Percentiles rank a stretch among this genome's conserved stretches.
These are phyloP conservation scores for Hetaerina titia DNA, from an alignment of 2,888 invertebrate genomes.

Conservation along the genomic window DNA sequence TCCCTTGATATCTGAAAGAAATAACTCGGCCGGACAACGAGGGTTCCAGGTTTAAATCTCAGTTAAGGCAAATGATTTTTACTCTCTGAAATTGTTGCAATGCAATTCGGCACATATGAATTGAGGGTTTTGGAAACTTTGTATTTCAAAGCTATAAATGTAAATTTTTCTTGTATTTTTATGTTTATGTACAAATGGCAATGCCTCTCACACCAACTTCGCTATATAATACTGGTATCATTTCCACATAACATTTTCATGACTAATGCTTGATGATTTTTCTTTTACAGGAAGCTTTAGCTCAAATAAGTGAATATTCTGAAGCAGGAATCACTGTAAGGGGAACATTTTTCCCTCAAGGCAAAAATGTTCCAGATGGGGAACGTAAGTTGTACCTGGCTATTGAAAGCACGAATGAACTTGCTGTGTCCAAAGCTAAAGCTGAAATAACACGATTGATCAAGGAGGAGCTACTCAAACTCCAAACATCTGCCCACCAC, in stretches of 20 bases:
- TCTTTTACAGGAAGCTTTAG: conserved; percentile 91
- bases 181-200: too few species aligned
- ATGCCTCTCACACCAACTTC: too few species aligned
- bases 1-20: too few species aligned
- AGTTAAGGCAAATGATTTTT: too few species aligned
- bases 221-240: neutral
- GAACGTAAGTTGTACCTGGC: conserved; percentile 98
- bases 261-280: conserved; percentile 68
- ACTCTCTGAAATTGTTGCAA: too few species aligned
- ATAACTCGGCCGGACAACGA: too few species aligned
- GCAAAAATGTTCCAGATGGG: conserved; percentile 93
- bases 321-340: conserved; percentile 99
- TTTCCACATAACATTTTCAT: neutral
- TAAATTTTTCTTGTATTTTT: too few species aligned
- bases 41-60: too few species aligned
- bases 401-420: conserved; percentile 96
- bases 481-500: conserved; percentile 92
- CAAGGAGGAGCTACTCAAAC: conserved; percentile 97
- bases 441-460: conserved; percentile 98
- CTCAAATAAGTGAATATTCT: conserved; percentile 98
- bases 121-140: too few species aligned
- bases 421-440: conserved; percentile 97
- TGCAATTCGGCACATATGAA: too few species aligned
- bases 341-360: conserved; percentile 94
- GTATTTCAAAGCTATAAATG: too few species aligned